phyloP scores from a whole-genome alignment of 2,888 invertebrate species.

The Eupeodes latifasciatus region DNA sequence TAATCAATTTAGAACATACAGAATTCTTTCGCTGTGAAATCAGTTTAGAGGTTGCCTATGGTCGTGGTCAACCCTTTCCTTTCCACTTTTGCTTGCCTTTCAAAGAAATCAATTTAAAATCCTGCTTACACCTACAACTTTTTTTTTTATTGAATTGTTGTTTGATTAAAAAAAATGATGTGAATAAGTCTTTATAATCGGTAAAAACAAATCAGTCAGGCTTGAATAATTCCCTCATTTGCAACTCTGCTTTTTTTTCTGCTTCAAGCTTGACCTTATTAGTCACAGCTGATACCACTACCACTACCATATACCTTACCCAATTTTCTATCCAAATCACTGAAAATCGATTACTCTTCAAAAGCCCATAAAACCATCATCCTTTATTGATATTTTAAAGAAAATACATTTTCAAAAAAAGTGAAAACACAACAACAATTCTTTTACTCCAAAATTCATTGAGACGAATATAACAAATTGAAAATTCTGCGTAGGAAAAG shows the following conservation, averaged over 20 bases:
- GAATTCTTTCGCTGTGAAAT: too few relatives aligned
- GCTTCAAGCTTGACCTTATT: background rate
- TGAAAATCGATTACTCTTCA: conserved; percentile 26
- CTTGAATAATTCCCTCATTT: conserved; percentile 2
- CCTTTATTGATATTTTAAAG: conserved; percentile 14
- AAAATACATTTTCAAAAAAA: conserved; percentile 4
- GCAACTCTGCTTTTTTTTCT: background rate
- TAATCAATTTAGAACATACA: too few relatives aligned
- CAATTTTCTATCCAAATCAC: background rate
- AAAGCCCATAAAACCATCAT: conserved; percentile 5
- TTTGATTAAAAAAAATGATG: too few relatives aligned
- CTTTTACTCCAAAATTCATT: background rate
- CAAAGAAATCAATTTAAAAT: too few relatives aligned
- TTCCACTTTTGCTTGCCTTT: too few relatives aligned
- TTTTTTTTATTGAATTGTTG: too few relatives aligned
- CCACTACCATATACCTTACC: too few relatives aligned
- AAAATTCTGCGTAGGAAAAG: conserved; percentile 27
- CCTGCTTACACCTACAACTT: too few relatives aligned
- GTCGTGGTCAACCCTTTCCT: too few relatives aligned
- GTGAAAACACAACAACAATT: background rate
- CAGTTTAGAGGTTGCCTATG: too few relatives aligned
- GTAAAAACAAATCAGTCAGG: background rate
- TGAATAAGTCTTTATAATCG: too few relatives aligned
- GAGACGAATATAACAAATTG: conserved; percentile 47
- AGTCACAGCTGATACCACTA: conserved; percentile 4